A percentile compares a stretch with the other conserved stretches of the same genome.
These are phyloP conservation scores for Cephalopterus ornatus DNA, from an alignment of 2,113 vertebrate genomes.

Conservation along the genomic window DNA sequence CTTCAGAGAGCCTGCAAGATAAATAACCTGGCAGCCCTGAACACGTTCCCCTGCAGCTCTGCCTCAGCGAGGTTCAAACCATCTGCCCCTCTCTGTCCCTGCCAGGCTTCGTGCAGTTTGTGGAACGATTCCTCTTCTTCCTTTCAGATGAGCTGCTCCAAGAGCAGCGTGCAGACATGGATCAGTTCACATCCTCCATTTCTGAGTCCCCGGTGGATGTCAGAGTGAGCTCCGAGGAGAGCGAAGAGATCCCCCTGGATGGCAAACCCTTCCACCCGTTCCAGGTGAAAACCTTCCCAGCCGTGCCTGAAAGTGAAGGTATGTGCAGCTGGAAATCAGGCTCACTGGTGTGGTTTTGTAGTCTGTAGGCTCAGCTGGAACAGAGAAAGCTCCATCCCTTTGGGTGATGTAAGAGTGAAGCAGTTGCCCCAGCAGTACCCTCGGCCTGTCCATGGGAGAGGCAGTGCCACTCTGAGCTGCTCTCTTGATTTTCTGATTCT, in stretches of 20 bases:
- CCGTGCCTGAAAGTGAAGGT: slow-evolving; percentile 87
- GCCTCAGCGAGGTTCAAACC: not conserved
- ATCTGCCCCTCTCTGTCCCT: slow-evolving; percentile 1
- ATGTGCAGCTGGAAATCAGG: slow-evolving; percentile 3
- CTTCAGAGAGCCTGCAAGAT: not conserved
- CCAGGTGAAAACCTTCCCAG: slow-evolving; percentile 89
- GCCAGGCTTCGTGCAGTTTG: not conserved
- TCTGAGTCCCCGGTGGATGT: slow-evolving; percentile 90
- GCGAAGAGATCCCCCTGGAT: slow-evolving; percentile 81
- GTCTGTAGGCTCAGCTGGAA: not conserved
- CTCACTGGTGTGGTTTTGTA: not conserved
- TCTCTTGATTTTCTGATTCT: not conserved
- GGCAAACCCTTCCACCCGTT: slow-evolving; percentile 87
- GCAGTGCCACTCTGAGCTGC: not conserved
- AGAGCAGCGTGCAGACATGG: slow-evolving; percentile 93
- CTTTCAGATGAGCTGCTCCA: slow-evolving; percentile 90
- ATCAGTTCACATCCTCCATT: slow-evolving; percentile 93
- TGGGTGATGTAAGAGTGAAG: not conserved
- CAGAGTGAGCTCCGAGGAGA: slow-evolving; percentile 90
- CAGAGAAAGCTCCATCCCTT: not conserved
- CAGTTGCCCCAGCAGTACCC: not conserved
- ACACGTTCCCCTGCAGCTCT: not conserved
- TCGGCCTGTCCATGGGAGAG: not conserved
- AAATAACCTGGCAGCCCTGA: not conserved
- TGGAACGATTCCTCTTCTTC: not conserved